A percentile compares a stretch with the other conserved stretches of the same genome.
phyloP scores from a whole-genome alignment of 2,888 invertebrate species.

The Macrosoma leucophasiata region DNA sequence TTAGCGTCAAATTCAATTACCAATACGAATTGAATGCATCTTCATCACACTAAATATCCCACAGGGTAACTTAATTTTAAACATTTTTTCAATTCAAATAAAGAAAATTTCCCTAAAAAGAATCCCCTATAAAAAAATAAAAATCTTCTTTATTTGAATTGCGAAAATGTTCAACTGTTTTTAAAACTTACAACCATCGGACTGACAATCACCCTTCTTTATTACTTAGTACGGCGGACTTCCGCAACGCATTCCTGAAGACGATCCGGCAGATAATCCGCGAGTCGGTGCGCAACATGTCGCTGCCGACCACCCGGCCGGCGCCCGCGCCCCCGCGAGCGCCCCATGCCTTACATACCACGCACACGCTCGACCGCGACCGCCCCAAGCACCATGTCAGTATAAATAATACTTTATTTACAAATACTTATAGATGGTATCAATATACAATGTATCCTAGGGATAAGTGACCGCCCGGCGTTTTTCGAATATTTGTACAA shows the following conservation, averaged over 20 bases:
- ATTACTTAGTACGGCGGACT: conserved; percentile 97
- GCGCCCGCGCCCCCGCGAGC: conserved; percentile 69
- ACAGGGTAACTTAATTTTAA: no score
- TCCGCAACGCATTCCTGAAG: conserved; percentile 97
- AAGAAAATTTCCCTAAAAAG: no score
- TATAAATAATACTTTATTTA: no score
- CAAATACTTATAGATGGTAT: no score
- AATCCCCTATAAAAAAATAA: no score
- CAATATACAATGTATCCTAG: not conserved
- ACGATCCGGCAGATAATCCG: conserved; percentile 98
- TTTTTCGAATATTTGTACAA: not conserved
- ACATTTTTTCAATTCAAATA: no score
- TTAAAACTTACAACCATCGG: no score
- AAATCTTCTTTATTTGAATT: no score
- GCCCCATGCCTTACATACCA: conserved; percentile 55
- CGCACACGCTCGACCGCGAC: conserved; percentile 68
- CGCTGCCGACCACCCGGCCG: conserved; percentile 87
- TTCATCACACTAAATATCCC: no score
- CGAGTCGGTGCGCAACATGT: conserved; percentile 98
- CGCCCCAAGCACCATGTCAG: conserved; percentile 78
- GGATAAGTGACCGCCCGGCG: not conserved
- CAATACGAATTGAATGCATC: no score
- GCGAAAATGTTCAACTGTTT: no score
- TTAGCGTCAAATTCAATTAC: conserved; percentile 1
- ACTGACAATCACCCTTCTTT: no score